Conservation (phyloP, 37 sponge, comb jelly and placozoan species). For the Mnemiopsis leidyi region DNA sequence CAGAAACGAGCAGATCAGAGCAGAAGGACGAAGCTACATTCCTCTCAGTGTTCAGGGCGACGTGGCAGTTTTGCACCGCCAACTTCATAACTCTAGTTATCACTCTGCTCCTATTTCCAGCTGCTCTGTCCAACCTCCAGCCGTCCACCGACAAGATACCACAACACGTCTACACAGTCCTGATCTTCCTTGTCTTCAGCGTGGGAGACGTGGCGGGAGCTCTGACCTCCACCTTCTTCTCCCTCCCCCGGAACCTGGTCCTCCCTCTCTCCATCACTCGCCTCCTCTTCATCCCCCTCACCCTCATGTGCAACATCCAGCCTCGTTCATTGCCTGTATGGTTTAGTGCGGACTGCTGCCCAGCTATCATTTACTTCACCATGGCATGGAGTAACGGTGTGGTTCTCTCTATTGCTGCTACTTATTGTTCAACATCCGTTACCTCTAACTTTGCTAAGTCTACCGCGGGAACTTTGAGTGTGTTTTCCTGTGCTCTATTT, state of each 20-base stretch:
- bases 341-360: not conserved
- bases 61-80: not conserved
- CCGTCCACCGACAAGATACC: not conserved
- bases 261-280: not conserved
- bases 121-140: not conserved
- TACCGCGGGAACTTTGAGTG: not conserved
- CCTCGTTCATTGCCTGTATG: not conserved
- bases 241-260: not conserved
- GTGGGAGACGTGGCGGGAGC: not conserved
- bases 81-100: not conserved
- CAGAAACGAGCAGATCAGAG: not conserved
- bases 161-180: not conserved
- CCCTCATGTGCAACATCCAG: not conserved
- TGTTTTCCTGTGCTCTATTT: not conserved
- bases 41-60: not conserved
- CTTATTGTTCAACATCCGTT: not conserved
- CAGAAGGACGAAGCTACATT: not conserved
- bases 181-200: not conserved
- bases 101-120: not conserved
- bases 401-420: not conserved
- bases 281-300: not conserved
- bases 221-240: not conserved
- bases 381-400: slow-evolving; percentile 36
- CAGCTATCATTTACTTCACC: not conserved
- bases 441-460: not conserved